Base-by-base conservation (phyloP, 2,797 vertebrate genomes). In the Phalloptychus januarius region DNA sequence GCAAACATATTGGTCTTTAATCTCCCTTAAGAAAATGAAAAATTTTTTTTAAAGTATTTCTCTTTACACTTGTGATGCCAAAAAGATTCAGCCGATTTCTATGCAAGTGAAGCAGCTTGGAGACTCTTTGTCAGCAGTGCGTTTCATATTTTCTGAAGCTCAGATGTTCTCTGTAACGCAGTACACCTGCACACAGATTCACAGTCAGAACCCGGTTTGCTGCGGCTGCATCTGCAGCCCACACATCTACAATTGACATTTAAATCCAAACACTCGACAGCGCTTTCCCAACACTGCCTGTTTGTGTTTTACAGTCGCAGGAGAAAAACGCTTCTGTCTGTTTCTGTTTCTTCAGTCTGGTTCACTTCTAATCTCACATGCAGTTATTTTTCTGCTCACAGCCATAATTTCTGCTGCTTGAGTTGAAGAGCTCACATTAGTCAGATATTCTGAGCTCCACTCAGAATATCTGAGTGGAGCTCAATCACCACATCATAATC, bases 171-270 rank as follows among this genome's bases (percentile, higher is more conserved):
- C 33, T 2, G 61, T 33, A 61, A 61, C 15, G 15, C 31, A 33
- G 56, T 7, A 5, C 58, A 36, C 31, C 31, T 45, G 69, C 44
- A 77, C 65, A 76, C 52, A 72, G 48, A 58, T 58, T 31, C 76
- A 76, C 61, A 71, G 67, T 81, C 71, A 78, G 78, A 70, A 4
- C 71, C 67, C 67, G 72, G 85, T 76, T 50, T 42, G 2, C 74
- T 83, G 83, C 7, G 36, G 61, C 42, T 77, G 71, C 48, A 54
- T 77, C 74, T 50, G 58, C 84, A 72, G 81, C 92, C 92, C 92
- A 90, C 92, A 86, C 87, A 85, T 77, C 28, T 48, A 77, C 85
- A 85, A 77, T 75, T 87, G 89, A 88, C 86, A 84, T 91, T 92
- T 89, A 86, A 88, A 88, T 81, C 77, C 79, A 86, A 89, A 89